These are phyloP conservation scores for Trichonephila clavata DNA, from an alignment of 1,140 invertebrate species.

Conservation along the genomic window DNA sequence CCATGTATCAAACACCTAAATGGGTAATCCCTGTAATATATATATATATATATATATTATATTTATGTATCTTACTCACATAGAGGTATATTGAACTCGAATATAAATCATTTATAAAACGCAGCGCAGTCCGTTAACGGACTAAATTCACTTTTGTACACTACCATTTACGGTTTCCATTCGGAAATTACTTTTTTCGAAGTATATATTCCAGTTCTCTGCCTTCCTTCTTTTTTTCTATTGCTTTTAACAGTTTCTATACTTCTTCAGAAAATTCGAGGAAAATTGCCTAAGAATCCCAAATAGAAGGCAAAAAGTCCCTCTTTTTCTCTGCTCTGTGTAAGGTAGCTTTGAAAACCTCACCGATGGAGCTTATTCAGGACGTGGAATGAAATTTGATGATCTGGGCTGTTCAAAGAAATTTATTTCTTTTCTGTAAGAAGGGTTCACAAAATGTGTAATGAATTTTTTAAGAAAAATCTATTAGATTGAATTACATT, in stretches of 20 bases:
- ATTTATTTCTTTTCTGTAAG: background rate
- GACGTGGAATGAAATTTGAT: background rate
- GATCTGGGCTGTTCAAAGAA: background rate
- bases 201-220: background rate
- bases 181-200: background rate
- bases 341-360: background rate
- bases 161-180: background rate
- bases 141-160: background rate
- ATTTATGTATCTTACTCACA: too few species aligned
- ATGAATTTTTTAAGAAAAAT: background rate
- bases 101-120: background rate
- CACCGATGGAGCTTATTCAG: background rate
- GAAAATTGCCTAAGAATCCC: background rate
- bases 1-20: too few species aligned
- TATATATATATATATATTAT: too few species aligned
- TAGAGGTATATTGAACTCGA: too few species aligned
- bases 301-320: background rate
- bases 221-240: background rate
- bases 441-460: background rate
- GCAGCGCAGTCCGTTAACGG: background rate
- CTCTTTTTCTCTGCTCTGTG: background rate
- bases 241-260: background rate
- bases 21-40: too few species aligned
- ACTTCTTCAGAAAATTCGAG: background rate
- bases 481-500: too few species aligned